These are phyloP conservation scores for Rapana venosa DNA, from an alignment of 2,888 invertebrate species.

Conservation along the genomic window DNA sequence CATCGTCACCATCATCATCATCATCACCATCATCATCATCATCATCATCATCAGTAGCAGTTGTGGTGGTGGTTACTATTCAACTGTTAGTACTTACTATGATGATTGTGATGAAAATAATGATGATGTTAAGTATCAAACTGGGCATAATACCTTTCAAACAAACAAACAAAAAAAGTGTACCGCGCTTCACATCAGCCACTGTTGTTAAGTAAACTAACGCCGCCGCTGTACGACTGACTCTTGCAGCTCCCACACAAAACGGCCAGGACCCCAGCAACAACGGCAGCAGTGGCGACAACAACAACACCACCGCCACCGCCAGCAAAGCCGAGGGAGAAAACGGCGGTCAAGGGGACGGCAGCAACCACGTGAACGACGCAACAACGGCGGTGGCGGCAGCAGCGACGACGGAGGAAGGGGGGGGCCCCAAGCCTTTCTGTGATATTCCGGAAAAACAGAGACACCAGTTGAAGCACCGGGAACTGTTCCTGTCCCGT, in stretches of 20 bases:
- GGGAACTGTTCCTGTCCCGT: constrained; percentile 97
- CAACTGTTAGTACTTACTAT: too few relatives aligned
- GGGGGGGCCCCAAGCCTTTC: constrained; percentile 33
- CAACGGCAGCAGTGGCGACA: neutral
- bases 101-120: too few relatives aligned
- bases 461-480: constrained; percentile 96
- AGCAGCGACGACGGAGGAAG: constrained; percentile 37
- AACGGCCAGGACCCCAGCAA: constrained; percentile 33
- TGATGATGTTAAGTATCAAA: too few relatives aligned
- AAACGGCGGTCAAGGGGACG: constrained; percentile 10
- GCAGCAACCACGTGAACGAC: constrained; percentile 9
- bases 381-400: constrained; percentile 13
- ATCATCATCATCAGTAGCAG: too few relatives aligned
- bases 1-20: too few relatives aligned
- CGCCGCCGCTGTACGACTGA: too few relatives aligned
- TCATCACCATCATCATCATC: too few relatives aligned
- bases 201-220: too few relatives aligned
- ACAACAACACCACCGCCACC: constrained; percentile 8
- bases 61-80: too few relatives aligned
- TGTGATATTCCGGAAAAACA: constrained; percentile 81
- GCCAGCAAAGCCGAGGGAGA: neutral
- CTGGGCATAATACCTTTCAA: too few relatives aligned
- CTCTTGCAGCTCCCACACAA: constrained; percentile 26
- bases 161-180: neutral
- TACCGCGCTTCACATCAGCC: neutral